Base-by-base conservation (phyloP, 2,888 invertebrate species). In the Luperina nickerlii region DNA sequence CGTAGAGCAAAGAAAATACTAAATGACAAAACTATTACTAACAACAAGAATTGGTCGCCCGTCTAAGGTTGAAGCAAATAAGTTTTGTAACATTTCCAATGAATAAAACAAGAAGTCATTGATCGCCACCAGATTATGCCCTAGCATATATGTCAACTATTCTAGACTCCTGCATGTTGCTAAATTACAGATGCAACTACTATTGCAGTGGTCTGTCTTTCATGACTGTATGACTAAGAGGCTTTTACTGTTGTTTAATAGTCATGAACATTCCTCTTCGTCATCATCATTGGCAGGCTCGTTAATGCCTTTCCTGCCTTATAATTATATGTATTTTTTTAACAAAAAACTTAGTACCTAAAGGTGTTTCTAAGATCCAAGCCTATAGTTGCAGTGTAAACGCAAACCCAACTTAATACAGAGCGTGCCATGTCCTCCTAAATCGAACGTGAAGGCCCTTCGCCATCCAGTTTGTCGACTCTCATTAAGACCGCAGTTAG, bases 391-490 rank as follows among this genome's bases (percentile, higher is more conserved):
- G 60, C 20, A 63, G 24, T 20, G 0, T 42, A 42, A 65, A 48
- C n/a, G 45, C n/a, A 7, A 73, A 57, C 8, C 0, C 2, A 54
- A 79, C 51, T 15, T 72, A 75, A 60, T 66, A 76, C 38, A 60
- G 27, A 48, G 62, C 72, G 78, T 90, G 89, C 96, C 72, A 79
- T 90, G 89, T 96, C 96, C 94, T 92, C 71, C 88, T 72, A 81
- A 92, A 82, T 83, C 92, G 82, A 87, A 85, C 89, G 85, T 68
- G 51, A 78, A 83, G 91, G 94, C 94, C 95, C 95, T 95, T 92
- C 90, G 89, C 89, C 92, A 93, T 95, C 96, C 96, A 95, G 96
- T 96, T 96, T 96, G 96, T 96, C 96, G 96, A 96, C 95, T 96
- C 96, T 96, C 96, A 96, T 96, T 97, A 96, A 95, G 96, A 96